Evolutionary conservation across 2,888 invertebrate species (phyloP), one percentile per base, ranked within the genome.

Genomic region (Parnassius glacialis): DNA sequence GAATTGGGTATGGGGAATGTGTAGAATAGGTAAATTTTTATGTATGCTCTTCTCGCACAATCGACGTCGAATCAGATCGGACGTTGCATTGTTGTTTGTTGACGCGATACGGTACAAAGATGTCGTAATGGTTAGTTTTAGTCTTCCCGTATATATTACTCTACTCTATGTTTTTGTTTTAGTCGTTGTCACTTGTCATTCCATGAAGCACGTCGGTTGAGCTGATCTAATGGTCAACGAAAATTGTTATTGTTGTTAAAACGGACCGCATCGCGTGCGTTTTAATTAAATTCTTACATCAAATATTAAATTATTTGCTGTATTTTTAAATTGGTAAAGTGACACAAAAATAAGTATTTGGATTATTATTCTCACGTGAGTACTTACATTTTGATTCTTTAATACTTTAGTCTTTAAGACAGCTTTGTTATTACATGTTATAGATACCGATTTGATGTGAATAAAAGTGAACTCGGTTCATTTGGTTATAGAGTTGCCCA

Each of bases 111-210:
- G 13, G 48, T 13, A 9, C 48, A 13, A 48, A n/a, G 56, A 52
- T 13, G 57, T 57, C 45, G 50, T 20, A 20, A 20, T 20, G 12
- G 44, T 48, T 54, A 59, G 25, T 60, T n/a, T 45, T 65, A 70
- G 68, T 71, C 65, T n/a, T n/a, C n/a, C n/a, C n/a, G n/a, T n/a
- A n/a, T n/a, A n/a, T n/a, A n/a, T n/a, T n/a, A n/a, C n/a, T n/a
- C n/a, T n/a, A n/a, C n/a, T n/a, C n/a, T n/a, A n/a, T n/a, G n/a
- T n/a, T n/a, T n/a, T n/a, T n/a, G n/a, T n/a, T n/a, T n/a, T 65
- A 70, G 68, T 71, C 65, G 66, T 65, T 68, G 66, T 68, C 64
- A 59, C 57, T 65, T 68, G 66, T 68, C 64, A 60, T 59, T 59
- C 61, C 56, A 43, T 52, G 47, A 65, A 59, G 64, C 64, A 58